These are phyloP conservation scores for Takifugu flavidus DNA, from an alignment of 2,113 vertebrate species.

Conservation along the genomic window DNA sequence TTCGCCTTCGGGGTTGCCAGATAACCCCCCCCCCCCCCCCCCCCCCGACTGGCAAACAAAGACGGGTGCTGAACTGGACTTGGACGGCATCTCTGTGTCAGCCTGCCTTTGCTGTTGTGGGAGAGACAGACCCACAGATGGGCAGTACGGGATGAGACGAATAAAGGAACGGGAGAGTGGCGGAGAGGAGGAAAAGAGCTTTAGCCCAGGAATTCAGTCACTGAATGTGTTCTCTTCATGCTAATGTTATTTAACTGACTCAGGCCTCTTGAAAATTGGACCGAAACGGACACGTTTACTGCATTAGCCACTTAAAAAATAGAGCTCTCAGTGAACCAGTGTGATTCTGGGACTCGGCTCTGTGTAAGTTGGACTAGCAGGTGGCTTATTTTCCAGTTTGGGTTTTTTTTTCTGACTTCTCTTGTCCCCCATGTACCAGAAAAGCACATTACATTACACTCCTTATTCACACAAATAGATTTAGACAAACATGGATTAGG, in stretches of 20 bases:
- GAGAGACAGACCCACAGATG: constrained; percentile 38
- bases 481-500: constrained; percentile 3
- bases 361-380: constrained; percentile 28
- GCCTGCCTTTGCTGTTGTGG: constrained; percentile 37
- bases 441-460: constrained; percentile 3
- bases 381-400: constrained; percentile 15
- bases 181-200: constrained; percentile 6
- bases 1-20: constrained; percentile 33
- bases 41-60: constrained; percentile 25
- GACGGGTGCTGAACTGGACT: constrained; percentile 23
- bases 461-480: constrained; percentile 4
- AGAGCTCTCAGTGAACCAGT: constrained; percentile 13
- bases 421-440: constrained; percentile 1
- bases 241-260: constrained; percentile 48
- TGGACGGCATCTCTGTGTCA: constrained; percentile 35
- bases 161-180: constrained; percentile 12
- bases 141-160: constrained; percentile 31
- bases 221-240: constrained; percentile 22
- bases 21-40: constrained; percentile 13
- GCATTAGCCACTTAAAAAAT: constrained; percentile 14
- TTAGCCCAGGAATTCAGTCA: constrained; percentile 2
- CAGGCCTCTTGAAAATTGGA: constrained; percentile 11
- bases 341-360: constrained; percentile 22
- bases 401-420: background rate
- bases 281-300: constrained; percentile 20